Percentiles rank a stretch among this genome's conserved stretches.
Conservation (phyloP, 2,113 vertebrate genomes). For the Eurypyga helias region DNA sequence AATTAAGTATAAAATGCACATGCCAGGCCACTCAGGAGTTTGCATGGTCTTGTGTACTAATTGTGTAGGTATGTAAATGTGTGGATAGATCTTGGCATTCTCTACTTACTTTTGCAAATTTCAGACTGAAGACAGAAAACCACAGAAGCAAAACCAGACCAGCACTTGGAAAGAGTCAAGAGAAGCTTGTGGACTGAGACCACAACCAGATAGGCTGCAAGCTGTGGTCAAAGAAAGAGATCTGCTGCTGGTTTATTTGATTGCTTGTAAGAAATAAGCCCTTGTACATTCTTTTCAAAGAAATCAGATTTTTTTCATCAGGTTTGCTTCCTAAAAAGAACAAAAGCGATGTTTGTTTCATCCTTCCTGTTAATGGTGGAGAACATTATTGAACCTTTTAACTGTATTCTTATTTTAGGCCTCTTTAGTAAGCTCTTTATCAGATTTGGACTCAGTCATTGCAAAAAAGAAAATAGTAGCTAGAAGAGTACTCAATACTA, state of each 20-base stretch:
- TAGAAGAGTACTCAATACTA: background rate
- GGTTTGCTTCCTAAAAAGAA: background rate
- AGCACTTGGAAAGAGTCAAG: background rate
- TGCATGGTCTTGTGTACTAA: background rate
- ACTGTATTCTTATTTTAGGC: background rate
- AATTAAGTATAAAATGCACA: background rate
- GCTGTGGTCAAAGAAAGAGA: background rate
- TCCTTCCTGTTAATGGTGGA: background rate
- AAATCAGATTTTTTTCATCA: background rate
- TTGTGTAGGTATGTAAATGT: background rate
- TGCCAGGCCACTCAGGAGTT: background rate
- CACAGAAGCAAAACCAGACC: background rate
- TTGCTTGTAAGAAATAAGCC: background rate
- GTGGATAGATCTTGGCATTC: background rate
- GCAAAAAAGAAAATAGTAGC: background rate
- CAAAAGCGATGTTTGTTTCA: background rate
- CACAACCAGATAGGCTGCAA: background rate
- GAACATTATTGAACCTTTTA: background rate
- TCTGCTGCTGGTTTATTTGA: background rate
- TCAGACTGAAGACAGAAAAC: background rate
- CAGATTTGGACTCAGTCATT: background rate
- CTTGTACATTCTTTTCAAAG: background rate
- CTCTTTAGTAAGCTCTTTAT: background rate
- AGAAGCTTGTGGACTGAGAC: background rate
- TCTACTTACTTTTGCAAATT: background rate